A percentile compares a stretch with the other conserved stretches of the same genome.
Evolutionary conservation across 2,113 vertebrate genomes (phyloP).

Genomic region (Ammodytes dubius): DNA sequence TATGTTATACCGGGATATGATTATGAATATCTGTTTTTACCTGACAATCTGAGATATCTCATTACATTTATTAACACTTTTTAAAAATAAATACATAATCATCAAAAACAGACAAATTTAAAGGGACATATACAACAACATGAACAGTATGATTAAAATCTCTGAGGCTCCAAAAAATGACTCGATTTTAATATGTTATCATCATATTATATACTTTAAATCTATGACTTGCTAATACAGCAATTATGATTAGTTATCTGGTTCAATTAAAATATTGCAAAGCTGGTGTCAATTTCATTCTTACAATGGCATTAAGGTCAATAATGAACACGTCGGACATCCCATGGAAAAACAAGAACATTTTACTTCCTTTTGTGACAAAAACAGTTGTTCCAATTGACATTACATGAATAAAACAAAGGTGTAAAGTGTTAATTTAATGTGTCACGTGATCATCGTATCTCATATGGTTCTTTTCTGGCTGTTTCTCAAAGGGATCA

Average conservation of each 20-base stretch:
- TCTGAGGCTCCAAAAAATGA: background rate
- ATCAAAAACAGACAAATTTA: background rate
- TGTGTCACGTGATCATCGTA: background rate
- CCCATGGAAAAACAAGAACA: background rate
- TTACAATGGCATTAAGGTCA: background rate
- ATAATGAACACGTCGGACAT: conserved; percentile 3
- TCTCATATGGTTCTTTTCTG: conserved; percentile 15
- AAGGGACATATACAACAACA: background rate
- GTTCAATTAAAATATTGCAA: background rate
- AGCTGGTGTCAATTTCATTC: background rate
- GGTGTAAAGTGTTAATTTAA: too few relatives aligned
- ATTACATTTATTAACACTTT: background rate
- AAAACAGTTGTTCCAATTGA: background rate
- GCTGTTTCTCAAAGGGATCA: conserved; percentile 87
- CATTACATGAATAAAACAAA: background rate
- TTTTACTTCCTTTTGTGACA: background rate
- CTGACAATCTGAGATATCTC: background rate
- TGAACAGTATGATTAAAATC: background rate
- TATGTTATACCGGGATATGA: background rate
- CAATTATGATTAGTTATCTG: too few relatives aligned
- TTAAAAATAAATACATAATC: background rate
- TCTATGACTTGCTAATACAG: background rate
- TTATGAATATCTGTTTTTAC: background rate
- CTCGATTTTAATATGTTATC: background rate
- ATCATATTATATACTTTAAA: background rate